Evolutionary conservation across 2,888 invertebrate species (phyloP).

Genomic region (Leptinotarsa juncta): DNA sequence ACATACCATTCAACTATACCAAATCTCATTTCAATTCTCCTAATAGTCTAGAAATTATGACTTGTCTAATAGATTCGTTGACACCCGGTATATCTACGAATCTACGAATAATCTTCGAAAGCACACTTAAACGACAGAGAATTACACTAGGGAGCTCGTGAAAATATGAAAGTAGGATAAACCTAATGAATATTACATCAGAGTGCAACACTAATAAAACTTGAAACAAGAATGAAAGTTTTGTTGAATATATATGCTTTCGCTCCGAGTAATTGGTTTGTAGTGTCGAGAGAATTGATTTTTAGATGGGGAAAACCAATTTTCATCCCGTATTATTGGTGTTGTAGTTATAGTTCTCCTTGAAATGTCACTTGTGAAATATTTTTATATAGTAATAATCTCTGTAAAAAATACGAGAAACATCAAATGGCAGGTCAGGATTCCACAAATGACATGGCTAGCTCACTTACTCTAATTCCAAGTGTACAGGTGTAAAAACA

Average conservation of each 20-base stretch:
- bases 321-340: not conserved
- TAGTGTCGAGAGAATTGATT: not conserved
- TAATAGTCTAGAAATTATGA: too few species aligned
- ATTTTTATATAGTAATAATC: too few species aligned
- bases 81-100: too few species aligned
- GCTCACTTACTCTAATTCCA: too few species aligned
- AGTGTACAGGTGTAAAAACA: too few species aligned
- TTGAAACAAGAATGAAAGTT: not conserved
- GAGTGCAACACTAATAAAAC: not conserved
- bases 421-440: too few species aligned
- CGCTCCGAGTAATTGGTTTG: conserved; percentile 1
- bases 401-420: too few species aligned
- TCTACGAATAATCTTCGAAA: not conserved
- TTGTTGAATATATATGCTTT: too few species aligned
- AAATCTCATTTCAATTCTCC: too few species aligned
- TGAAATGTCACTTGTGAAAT: not conserved
- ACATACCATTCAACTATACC: too few species aligned
- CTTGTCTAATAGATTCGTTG: too few species aligned
- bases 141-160: not conserved
- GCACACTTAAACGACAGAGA: not conserved
- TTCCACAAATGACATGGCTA: too few species aligned
- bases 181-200: conserved; percentile 15
- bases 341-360: not conserved
- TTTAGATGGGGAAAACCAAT: not conserved
- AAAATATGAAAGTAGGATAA: not conserved